Conservation (phyloP, 2,113 vertebrate species). For the Sinocyclocheilus anophthalmus region DNA sequence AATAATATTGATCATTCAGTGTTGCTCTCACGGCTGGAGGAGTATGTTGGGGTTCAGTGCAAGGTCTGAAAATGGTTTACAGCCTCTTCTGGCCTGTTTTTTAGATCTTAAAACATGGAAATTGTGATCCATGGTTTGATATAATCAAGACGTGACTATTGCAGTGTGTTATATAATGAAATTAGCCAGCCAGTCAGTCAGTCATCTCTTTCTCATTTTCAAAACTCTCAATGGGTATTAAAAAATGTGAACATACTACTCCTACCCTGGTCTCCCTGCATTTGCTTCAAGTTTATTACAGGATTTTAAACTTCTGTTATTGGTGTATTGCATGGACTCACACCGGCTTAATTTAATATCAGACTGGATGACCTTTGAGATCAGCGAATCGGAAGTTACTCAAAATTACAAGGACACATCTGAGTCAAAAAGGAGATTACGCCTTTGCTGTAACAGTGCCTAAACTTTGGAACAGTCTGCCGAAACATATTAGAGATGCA, state of each 20-base stretch:
- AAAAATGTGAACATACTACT: not conserved
- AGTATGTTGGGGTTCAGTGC: no score
- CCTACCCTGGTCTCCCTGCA: not conserved
- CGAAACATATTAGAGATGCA: no score
- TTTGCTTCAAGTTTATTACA: not conserved
- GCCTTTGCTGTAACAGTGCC: not conserved
- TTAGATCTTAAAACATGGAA: not conserved
- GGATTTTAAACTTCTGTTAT: not conserved
- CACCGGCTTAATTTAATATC: not conserved
- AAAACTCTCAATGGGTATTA: not conserved
- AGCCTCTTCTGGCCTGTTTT: not conserved
- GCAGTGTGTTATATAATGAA: no score
- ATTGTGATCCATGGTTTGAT: not conserved
- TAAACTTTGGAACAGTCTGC: not conserved
- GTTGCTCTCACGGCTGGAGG: no score
- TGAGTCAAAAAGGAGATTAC: not conserved
- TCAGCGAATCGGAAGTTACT: not conserved
- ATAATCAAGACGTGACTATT: not conserved
- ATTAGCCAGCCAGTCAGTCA: not conserved
- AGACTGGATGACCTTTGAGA: not conserved
- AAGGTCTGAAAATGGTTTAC: no score
- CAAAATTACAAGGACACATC: not conserved
- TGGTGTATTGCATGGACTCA: not conserved
- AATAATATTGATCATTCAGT: no score
- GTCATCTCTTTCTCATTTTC: not conserved